Evolutionary conservation across 2,113 vertebrate genomes (phyloP), one percentile per base, ranked within the genome.

Genomic region (Nerophis ophidion): DNA sequence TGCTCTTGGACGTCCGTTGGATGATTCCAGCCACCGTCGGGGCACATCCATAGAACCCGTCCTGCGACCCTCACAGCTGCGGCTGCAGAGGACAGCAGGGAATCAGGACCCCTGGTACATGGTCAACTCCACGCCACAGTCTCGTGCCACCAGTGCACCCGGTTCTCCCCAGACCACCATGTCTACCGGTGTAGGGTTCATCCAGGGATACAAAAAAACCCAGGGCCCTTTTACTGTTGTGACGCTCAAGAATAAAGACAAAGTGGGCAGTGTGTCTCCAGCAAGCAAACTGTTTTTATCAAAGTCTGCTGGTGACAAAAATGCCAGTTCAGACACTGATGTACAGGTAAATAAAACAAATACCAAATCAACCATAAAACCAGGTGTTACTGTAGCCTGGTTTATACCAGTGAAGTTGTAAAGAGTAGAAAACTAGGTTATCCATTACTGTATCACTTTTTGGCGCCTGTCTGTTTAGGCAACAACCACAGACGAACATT

Each of bases 31-130:
- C 69, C 80, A 66, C 59, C 88, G 81, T 57, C 69, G 86, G 72
- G 94, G 93, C 59, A 92, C 91, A 44, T 93, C 92, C 1, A 87
- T 83, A 0, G 95, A 98, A 56, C 93, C 91, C 35, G 90, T 98
- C 15, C 84, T 94, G 33, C 88, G 87, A 5, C 94, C 95, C 0
- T 95, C 95, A 0, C 87, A 92, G 78, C 75, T 95, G 11, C 89
- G 90, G 11, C 77, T 89, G 10, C 92, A 79, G 72, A 91, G 87
- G 74, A 60, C 77, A 0, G 54, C 75, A 0, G 77, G 83, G 3
- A 73, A 68, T 61, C 87, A 86, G 35, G 80, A 72, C 0, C 91
- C 87, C 7, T 68, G 83, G 26, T 5, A 69, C 19, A 70, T 71
- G 11, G 26, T 15, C 7, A 69, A 72, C 61, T 75, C 69, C 80